phyloP scores from a whole-genome alignment of 2,797 vertebrate species.

The Eulemur coronatus region DNA sequence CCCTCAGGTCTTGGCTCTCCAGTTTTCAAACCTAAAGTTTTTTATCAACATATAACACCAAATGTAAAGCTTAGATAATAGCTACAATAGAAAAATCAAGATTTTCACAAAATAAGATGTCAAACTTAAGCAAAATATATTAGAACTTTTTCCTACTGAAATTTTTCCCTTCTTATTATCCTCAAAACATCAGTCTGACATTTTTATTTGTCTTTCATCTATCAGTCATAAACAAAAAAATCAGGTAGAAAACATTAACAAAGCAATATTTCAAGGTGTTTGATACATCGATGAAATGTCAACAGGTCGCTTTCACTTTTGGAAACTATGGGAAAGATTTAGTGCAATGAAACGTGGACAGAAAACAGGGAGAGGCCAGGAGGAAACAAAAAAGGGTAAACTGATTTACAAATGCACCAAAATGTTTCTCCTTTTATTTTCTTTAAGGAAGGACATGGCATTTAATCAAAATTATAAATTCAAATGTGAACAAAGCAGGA shows the following conservation, averaged over 20 bases:
- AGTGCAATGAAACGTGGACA: neutral
- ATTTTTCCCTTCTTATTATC: conserved; percentile 22
- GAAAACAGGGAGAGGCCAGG: neutral
- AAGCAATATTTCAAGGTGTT: conserved; percentile 62
- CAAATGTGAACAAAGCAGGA: neutral
- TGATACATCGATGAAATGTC: conserved; percentile 54
- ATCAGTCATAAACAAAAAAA: conserved; percentile 62
- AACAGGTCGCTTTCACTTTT: neutral
- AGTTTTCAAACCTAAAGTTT: neutral
- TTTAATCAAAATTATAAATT: neutral
- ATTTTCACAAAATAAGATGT: conserved; percentile 22
- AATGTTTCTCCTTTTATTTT: neutral
- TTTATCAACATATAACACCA: neutral
- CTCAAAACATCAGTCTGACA: neutral
- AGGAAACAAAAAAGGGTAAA: conserved; percentile 12
- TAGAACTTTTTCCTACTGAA: neutral
- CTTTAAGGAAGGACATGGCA: neutral
- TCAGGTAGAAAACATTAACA: conserved; percentile 66
- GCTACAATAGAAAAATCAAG: neutral
- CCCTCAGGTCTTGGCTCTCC: neutral
- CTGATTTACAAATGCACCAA: neutral
- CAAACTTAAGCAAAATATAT: neutral
- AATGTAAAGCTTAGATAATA: neutral
- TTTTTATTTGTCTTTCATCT: conserved; percentile 60
- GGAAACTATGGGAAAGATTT: conserved; percentile 39